Evolutionary conservation across 1,140 invertebrate genomes (phyloP).

Genomic region (Marisa cornuarietis): DNA sequence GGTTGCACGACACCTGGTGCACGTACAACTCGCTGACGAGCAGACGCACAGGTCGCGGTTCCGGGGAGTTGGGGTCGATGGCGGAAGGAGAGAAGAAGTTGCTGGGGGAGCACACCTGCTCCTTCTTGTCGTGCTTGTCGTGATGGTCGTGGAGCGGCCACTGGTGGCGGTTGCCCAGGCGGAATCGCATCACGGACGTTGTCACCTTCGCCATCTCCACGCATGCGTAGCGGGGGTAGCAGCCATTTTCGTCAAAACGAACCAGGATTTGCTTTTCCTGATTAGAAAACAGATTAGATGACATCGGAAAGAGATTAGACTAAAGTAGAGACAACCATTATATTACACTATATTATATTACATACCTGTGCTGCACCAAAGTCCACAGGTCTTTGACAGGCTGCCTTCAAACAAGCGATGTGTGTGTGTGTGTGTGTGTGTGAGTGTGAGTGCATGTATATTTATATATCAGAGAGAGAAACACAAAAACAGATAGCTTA

Average conservation of each 20-base stretch:
- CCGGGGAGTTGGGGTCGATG: constrained; percentile 1
- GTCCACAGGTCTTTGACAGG: no score
- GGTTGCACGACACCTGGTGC: constrained; percentile 26
- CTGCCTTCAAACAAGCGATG: no score
- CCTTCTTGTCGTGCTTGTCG: constrained; percentile 21
- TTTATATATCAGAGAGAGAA: not conserved
- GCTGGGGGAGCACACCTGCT: constrained; percentile 28
- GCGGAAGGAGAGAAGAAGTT: constrained; percentile 17
- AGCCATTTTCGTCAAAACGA: constrained; percentile 46
- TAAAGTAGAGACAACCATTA: no score
- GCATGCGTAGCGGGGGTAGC: constrained; percentile 49
- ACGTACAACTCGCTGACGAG: constrained; percentile 20
- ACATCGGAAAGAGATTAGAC: not conserved
- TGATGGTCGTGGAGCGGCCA: constrained; percentile 34
- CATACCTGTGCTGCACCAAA: no score
- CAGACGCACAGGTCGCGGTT: constrained; percentile 15
- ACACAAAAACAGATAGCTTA: not conserved
- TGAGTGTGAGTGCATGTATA: not conserved
- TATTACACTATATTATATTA: no score
- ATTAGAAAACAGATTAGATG: constrained; percentile 16
- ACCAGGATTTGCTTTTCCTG: constrained; percentile 38
- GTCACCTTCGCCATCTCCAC: constrained; percentile 44
- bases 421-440: not conserved
- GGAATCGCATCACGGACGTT: constrained; percentile 44
- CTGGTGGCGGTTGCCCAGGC: constrained; percentile 39